Percentiles rank a stretch among this genome's conserved stretches.
These are phyloP conservation scores for Drosophila koepferae DNA, from an alignment of 2,888 invertebrate genomes.

Conservation along the genomic window DNA sequence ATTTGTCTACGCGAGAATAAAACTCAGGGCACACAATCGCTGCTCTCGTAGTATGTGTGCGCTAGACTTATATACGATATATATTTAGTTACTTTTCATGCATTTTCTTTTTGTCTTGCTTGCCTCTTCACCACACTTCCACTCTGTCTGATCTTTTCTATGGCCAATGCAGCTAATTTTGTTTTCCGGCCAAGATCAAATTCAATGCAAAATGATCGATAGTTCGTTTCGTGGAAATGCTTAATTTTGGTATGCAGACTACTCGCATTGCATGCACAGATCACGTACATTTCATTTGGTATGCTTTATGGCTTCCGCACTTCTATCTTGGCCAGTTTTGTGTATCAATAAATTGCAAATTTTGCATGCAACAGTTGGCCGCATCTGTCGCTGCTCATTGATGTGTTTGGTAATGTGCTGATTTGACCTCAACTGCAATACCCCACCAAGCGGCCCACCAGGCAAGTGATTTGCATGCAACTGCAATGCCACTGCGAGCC, in stretches of 20 bases:
- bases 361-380: slow-evolving; percentile 39
- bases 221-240: not conserved
- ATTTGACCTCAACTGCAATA: not conserved
- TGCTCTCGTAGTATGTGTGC: no score
- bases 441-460: not conserved
- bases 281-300: not conserved
- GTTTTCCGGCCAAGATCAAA: not conserved
- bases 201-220: not conserved
- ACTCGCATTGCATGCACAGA: not conserved
- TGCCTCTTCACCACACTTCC: no score
- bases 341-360: slow-evolving; percentile 6
- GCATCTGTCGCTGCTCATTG: slow-evolving; percentile 12
- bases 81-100: no score
- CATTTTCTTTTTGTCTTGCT: no score
- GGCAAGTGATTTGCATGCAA: slow-evolving; percentile 11
- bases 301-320: not conserved
- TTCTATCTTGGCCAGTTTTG: not conserved
- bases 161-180: not conserved
- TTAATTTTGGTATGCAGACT: not conserved
- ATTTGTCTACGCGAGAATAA: no score
- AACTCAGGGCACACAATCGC: no score
- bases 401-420: not conserved
- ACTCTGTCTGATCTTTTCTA: not conserved
- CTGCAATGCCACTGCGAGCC: slow-evolving; percentile 35
- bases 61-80: no score